A percentile compares a stretch with the other conserved stretches of the same genome.
These are phyloP conservation scores for Brassicogethes aeneus DNA, from an alignment of 2,888 invertebrate species.

Conservation along the genomic window DNA sequence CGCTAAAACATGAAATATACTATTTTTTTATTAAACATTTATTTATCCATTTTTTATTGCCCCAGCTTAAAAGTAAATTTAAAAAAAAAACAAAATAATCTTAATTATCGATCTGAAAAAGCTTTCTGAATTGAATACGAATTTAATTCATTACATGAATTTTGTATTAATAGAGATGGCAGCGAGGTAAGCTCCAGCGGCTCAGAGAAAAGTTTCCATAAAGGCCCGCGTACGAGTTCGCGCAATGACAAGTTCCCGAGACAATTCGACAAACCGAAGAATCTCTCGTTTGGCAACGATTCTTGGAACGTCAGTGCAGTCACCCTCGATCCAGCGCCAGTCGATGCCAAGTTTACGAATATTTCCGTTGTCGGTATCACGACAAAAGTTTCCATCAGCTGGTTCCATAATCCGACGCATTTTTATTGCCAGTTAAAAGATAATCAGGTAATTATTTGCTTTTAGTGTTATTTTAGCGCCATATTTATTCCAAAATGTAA, in stretches of 20 bases:
- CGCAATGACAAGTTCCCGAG: conserved; percentile 17
- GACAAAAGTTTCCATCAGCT: conserved; percentile 55
- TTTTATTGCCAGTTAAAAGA: conserved; percentile 47
- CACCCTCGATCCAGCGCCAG: conserved; percentile 25
- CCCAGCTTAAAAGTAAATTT: no score
- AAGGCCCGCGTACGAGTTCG: conserved; percentile 23
- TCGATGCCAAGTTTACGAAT: conserved; percentile 20
- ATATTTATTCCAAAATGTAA: no score
- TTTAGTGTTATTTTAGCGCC: conserved; percentile 3
- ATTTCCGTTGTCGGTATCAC: conserved; percentile 37
- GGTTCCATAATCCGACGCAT: conserved; percentile 66
- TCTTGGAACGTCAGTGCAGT: conserved; percentile 26
- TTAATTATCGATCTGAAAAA: no score
- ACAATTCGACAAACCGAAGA: conserved; percentile 12
- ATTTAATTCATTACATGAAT: no score
- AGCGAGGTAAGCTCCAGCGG: conserved; percentile 32
- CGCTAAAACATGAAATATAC: no score
- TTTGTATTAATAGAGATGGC: conserved; percentile 27
- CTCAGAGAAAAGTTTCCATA: conserved; percentile 30
- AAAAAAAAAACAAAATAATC: no score
- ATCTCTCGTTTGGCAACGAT: conserved; percentile 8
- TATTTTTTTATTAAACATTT: no score
- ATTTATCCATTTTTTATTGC: no score
- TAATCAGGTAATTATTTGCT: conserved; percentile 22
- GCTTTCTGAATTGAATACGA: no score